Conservation (phyloP, 2,113 vertebrate species). For the Lophotis ruficrista region DNA sequence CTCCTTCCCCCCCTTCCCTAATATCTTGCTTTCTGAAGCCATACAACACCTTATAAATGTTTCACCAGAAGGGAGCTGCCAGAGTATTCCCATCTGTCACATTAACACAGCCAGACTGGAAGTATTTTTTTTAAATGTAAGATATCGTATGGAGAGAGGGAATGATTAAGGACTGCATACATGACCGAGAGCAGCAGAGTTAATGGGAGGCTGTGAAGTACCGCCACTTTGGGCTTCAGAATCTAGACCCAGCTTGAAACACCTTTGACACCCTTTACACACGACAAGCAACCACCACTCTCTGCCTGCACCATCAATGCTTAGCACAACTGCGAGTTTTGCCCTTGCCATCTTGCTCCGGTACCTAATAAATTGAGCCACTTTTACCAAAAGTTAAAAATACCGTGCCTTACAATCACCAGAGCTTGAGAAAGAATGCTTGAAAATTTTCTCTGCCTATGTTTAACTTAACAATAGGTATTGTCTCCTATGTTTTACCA, state of each 20-base stretch:
- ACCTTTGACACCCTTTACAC: not conserved
- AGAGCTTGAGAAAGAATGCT: not conserved
- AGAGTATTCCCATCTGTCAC: slow-evolving; percentile 41
- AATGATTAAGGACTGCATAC: not conserved
- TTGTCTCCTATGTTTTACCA: not conserved
- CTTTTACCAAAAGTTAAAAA: not conserved
- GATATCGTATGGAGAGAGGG: not conserved
- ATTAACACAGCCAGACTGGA: not conserved
- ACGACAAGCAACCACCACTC: not conserved
- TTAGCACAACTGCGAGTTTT: not conserved
- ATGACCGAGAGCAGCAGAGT: not conserved
- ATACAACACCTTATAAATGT: slow-evolving; percentile 59
- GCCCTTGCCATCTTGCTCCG: not conserved
- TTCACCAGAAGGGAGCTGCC: slow-evolving; percentile 39
- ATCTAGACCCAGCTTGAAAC: not conserved
- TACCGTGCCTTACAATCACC: not conserved
- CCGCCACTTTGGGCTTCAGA: not conserved
- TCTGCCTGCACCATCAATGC: not conserved
- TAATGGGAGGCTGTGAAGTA: not conserved
- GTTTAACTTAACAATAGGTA: not conserved
- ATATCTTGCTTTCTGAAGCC: slow-evolving; percentile 45
- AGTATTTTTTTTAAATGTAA: slow-evolving; percentile 21
- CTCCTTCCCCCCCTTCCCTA: not conserved
- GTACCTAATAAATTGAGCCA: not conserved
- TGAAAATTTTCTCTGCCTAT: not conserved